phyloP scores from a whole-genome alignment of 1,140 invertebrate species.

The Aphis gossypii region DNA sequence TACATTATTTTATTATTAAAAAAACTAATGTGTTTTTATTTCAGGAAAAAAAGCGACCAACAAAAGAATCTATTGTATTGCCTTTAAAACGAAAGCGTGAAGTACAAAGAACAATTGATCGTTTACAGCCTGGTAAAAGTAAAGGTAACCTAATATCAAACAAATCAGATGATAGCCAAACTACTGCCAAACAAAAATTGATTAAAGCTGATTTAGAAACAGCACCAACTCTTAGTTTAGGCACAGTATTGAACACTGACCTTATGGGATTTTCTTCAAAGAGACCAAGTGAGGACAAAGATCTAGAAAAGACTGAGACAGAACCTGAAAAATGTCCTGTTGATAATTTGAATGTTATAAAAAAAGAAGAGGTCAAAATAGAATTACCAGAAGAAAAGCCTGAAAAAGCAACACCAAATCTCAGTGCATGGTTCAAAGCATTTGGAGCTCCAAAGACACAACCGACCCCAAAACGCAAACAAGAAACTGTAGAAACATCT shows the following conservation, averaged over 20 bases:
- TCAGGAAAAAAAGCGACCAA: conserved; percentile 60
- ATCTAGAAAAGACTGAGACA: conserved; percentile 60
- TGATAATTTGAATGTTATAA: neutral
- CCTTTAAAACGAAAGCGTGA: conserved; percentile 70
- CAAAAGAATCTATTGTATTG: conserved; percentile 50
- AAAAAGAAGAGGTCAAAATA: conserved; percentile 60
- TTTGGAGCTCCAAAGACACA: conserved; percentile 79
- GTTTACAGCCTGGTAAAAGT: conserved; percentile 82
- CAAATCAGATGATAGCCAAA: conserved; percentile 42
- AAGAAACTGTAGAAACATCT: conserved; percentile 58
- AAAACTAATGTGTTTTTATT: conserved; percentile 44
- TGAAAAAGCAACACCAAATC: conserved; percentile 80
- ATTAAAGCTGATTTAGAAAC: conserved; percentile 52
- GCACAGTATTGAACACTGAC: conserved; percentile 76
- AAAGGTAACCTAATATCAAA: conserved; percentile 78
- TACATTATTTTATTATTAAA: neutral
- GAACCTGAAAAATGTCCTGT: conserved; percentile 59
- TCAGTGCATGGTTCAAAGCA: conserved; percentile 89
- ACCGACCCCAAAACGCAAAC: conserved; percentile 63
- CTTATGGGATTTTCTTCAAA: conserved; percentile 60
- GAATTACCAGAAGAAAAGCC: conserved; percentile 64
- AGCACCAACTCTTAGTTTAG: conserved; percentile 78
- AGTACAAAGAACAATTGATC: conserved; percentile 80
- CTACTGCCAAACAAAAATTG: conserved; percentile 38
- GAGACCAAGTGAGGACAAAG: conserved; percentile 58